Conservation (phyloP, 2,797 vertebrate genomes). For the Sparidentex hasta region DNA sequence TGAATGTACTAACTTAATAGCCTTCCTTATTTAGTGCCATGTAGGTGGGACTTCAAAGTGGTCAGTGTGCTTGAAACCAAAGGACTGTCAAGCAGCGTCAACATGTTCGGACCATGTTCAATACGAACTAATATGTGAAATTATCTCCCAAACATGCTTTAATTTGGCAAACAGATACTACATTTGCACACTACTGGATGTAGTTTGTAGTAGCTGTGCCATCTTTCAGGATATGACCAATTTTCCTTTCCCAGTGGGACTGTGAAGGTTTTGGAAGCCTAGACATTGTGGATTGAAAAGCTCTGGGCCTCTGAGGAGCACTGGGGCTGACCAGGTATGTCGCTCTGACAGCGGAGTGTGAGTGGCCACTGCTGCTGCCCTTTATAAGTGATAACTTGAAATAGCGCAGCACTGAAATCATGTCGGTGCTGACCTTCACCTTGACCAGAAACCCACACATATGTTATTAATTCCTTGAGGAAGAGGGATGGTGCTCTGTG, state of each 20-base stretch:
- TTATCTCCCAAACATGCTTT: not conserved
- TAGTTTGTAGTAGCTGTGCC: not conserved
- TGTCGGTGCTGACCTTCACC: slow-evolving; percentile 70
- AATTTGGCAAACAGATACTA: not conserved
- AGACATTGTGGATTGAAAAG: slow-evolving; percentile 32
- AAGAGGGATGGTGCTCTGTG: slow-evolving; percentile 21
- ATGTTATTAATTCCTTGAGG: slow-evolving; percentile 68
- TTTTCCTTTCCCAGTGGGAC: slow-evolving; percentile 12
- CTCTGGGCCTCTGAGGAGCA: slow-evolving; percentile 29
- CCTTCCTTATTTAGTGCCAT: not conserved
- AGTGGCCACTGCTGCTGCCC: slow-evolving; percentile 40
- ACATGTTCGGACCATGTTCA: not conserved
- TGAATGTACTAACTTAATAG: not conserved
- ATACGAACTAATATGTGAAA: not conserved
- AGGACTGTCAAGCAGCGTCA: not conserved
- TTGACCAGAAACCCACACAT: slow-evolving; percentile 49
- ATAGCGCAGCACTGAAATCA: slow-evolving; percentile 59
- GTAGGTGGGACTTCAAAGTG: not conserved
- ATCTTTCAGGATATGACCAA: slow-evolving; percentile 3
- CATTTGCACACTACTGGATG: not conserved
- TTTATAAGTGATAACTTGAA: slow-evolving; percentile 62
- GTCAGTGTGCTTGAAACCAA: not conserved
- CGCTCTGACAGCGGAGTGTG: slow-evolving; percentile 45
- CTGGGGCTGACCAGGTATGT: slow-evolving; percentile 47
- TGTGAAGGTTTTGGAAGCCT: slow-evolving; percentile 9